These are phyloP conservation scores for Phalloptychus januarius DNA, from an alignment of 2,797 vertebrate genomes.

Conservation along the genomic window DNA sequence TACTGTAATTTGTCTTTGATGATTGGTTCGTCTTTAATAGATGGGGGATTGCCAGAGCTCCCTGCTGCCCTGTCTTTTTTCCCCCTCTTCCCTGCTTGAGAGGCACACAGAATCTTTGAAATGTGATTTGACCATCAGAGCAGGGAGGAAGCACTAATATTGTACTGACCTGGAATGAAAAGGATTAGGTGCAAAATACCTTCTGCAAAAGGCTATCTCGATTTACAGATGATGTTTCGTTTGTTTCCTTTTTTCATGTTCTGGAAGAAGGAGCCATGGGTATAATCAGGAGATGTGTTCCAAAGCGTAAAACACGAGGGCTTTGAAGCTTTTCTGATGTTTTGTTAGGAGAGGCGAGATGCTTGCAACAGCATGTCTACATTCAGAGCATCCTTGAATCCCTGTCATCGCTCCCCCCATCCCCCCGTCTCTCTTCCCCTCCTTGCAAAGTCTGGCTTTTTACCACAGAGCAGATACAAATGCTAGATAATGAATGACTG, in stretches of 20 bases:
- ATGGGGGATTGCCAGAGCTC: constrained; percentile 76
- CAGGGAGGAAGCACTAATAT: constrained; percentile 79
- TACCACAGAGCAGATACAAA: constrained; percentile 66
- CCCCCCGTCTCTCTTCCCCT: constrained; percentile 47
- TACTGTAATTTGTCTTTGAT: constrained; percentile 86
- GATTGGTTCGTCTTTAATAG: constrained; percentile 83
- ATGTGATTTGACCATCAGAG: constrained; percentile 81
- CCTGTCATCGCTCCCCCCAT: constrained; percentile 68
- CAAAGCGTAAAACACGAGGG: constrained; percentile 64
- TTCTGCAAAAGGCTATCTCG: constrained; percentile 66
- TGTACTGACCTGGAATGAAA: constrained; percentile 81
- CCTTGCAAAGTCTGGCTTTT: constrained; percentile 60
- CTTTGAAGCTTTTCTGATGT: constrained; percentile 75
- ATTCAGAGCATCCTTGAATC: constrained; percentile 70
- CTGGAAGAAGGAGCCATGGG: constrained; percentile 59
- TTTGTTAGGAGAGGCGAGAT: constrained; percentile 66
- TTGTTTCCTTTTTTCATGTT: constrained; percentile 58
- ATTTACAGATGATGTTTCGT: constrained; percentile 76
- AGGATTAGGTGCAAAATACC: constrained; percentile 71
- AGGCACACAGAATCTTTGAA: constrained; percentile 75
- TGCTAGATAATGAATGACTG: constrained; percentile 65
- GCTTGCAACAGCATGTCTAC: constrained; percentile 64
- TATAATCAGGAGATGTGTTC: constrained; percentile 72
- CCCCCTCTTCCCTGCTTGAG: constrained; percentile 56
- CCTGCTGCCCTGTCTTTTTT: constrained; percentile 50